These are phyloP conservation scores for Peromyscus nudipes DNA, from an alignment of 2,797 vertebrate species.

Conservation along the genomic window DNA sequence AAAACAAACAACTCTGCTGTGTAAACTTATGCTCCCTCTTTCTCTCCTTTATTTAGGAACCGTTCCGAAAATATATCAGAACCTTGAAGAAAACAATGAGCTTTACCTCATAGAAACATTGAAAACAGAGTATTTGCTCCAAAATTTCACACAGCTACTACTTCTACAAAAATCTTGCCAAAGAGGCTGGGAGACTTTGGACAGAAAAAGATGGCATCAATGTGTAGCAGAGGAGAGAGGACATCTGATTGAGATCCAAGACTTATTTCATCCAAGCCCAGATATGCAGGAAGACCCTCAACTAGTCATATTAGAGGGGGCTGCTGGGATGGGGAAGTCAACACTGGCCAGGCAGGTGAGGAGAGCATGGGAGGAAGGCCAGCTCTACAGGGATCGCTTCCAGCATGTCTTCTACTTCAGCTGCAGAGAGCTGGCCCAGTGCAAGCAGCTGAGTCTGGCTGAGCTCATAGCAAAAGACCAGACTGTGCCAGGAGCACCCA, in stretches of 20 bases:
- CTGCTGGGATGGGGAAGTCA: not conserved
- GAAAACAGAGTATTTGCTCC: not conserved
- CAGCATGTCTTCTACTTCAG: not conserved
- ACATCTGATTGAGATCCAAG: not conserved
- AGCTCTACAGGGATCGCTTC: not conserved
- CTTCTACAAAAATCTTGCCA: not conserved
- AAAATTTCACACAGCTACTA: not conserved
- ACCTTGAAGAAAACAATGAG: rapidly evolving
- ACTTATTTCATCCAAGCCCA: conserved; percentile 27
- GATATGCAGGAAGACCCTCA: not conserved
- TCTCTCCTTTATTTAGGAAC: not conserved
- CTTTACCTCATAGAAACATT: rapidly evolving
- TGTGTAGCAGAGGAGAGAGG: not conserved
- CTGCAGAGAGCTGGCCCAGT: not conserved
- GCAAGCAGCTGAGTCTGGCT: not conserved
- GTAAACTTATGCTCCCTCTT: not conserved
- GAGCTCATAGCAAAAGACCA: not conserved
- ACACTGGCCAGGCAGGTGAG: not conserved
- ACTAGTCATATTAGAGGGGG: not conserved
- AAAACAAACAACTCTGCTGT: not conserved
- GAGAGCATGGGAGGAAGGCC: not conserved
- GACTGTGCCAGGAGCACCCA: not conserved
- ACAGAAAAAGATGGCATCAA: not conserved
- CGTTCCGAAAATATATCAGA: not conserved
- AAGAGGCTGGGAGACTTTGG: not conserved